phyloP scores from a whole-genome alignment of 2,113 vertebrate genomes.

The Pitta sordida region DNA sequence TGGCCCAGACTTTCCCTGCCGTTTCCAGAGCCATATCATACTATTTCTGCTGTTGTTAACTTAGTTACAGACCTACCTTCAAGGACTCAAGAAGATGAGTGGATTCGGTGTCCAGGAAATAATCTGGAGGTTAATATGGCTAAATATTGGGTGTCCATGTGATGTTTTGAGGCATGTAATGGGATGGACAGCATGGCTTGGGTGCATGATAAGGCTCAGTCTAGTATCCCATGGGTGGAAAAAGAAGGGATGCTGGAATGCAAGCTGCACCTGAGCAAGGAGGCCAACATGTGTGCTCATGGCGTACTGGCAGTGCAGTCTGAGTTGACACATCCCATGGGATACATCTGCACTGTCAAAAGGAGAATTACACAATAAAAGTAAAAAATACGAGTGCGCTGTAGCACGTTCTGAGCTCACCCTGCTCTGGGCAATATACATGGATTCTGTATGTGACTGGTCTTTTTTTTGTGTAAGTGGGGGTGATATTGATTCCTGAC shows the following conservation, averaged over 20 bases:
- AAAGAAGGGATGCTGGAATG: rapidly evolving
- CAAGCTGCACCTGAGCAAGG: not conserved
- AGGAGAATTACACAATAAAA: not conserved
- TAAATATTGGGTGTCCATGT: not conserved
- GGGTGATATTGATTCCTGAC: not conserved
- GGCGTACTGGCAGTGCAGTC: not conserved
- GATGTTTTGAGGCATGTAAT: not conserved
- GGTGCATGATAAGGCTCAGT: not conserved
- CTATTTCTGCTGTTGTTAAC: not conserved
- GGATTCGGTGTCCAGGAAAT: not conserved
- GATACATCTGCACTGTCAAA: not conserved
- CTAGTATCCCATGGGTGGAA: no score
- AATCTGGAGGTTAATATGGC: not conserved
- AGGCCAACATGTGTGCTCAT: not conserved
- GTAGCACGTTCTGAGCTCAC: not conserved
- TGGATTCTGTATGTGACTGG: rapidly evolving
- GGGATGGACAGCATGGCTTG: not conserved
- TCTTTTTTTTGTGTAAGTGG: not conserved
- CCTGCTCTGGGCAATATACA: not conserved
- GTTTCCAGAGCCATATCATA: not conserved
- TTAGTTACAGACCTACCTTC: not conserved
- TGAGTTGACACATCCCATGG: not conserved
- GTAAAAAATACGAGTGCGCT: not conserved
- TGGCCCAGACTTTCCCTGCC: not conserved
- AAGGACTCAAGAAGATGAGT: not conserved